Conservation (phyloP, 2,888 invertebrate genomes). For the Drosophila nr. perissopoda region DNA sequence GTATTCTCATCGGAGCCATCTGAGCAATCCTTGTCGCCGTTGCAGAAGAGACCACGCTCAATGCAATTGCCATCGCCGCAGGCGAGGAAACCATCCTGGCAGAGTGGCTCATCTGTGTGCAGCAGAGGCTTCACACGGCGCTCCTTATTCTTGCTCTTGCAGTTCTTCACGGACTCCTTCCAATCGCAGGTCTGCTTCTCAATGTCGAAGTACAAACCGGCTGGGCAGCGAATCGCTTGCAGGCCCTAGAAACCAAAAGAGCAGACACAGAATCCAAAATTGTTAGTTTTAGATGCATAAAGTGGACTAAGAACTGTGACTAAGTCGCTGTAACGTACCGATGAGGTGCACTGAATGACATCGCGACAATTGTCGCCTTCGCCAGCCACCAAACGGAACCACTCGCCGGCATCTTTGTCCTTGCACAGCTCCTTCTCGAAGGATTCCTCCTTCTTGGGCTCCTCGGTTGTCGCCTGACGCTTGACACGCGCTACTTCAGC, state of each 20-base stretch:
- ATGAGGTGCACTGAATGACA: slow-evolving; percentile 97
- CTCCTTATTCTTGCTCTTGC: slow-evolving; percentile 95
- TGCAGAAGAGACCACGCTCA: slow-evolving; percentile 95
- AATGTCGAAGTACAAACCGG: slow-evolving; percentile 96
- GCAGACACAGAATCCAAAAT: neutral
- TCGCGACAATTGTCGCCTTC: slow-evolving; percentile 97
- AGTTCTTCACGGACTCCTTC: slow-evolving; percentile 97
- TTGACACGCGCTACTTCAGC: slow-evolving; percentile 86
- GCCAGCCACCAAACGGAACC: slow-evolving; percentile 95
- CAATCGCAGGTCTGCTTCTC: slow-evolving; percentile 98
- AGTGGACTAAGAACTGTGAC: neutral
- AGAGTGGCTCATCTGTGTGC: slow-evolving; percentile 95
- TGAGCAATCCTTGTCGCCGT: slow-evolving; percentile 94
- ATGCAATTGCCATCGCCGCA: slow-evolving; percentile 95
- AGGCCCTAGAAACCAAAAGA: slow-evolving; percentile 88
- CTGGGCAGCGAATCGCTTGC: slow-evolving; percentile 96
- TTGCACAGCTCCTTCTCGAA: slow-evolving; percentile 96
- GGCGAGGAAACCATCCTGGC: slow-evolving; percentile 93
- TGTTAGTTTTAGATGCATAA: neutral
- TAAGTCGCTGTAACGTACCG: slow-evolving; percentile 87
- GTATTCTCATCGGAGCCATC: slow-evolving; percentile 96
- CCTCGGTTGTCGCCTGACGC: slow-evolving; percentile 90
- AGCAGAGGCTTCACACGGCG: slow-evolving; percentile 94
- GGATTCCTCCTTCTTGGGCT: slow-evolving; percentile 94
- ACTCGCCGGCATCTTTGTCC: slow-evolving; percentile 97